phyloP scores from a whole-genome alignment of 92 coral and sea anemone genomes.

The Blastomussa wellsi region DNA sequence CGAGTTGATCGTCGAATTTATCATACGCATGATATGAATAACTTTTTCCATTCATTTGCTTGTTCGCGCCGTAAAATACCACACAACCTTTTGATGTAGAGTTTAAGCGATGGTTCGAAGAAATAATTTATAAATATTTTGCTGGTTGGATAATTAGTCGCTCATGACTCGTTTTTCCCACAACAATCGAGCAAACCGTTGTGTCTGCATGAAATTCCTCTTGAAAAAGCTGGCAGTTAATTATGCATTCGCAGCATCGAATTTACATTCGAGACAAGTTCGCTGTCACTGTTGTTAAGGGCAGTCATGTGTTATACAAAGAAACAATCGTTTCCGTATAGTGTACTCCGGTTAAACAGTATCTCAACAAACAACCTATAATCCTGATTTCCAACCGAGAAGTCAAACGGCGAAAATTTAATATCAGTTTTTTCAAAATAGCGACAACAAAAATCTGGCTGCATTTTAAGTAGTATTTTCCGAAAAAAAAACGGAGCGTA shows the following conservation, averaged over 20 bases:
- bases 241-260: conserved; percentile 62
- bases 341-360: conserved; percentile 38
- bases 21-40: conserved; percentile 9
- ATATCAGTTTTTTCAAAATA: neutral
- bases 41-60: conserved; percentile 5
- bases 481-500: neutral
- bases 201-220: conserved; percentile 27
- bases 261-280: conserved; percentile 68
- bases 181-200: conserved; percentile 11
- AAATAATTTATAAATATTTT: neutral
- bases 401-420: neutral
- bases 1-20: conserved; percentile 15
- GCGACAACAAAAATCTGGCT: neutral
- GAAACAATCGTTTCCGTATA: neutral
- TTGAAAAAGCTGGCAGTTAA: conserved; percentile 45
- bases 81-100: neutral
- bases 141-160: neutral
- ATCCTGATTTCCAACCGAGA: conserved; percentile 9
- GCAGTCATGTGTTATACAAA: conserved; percentile 28
- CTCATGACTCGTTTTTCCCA: conserved; percentile 6
- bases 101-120: neutral
- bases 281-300: conserved; percentile 27
- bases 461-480: neutral
- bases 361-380: neutral
- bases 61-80: neutral